phyloP scores from a whole-genome alignment of 2,888 invertebrate genomes.

The Eupithecia abbreviata region DNA sequence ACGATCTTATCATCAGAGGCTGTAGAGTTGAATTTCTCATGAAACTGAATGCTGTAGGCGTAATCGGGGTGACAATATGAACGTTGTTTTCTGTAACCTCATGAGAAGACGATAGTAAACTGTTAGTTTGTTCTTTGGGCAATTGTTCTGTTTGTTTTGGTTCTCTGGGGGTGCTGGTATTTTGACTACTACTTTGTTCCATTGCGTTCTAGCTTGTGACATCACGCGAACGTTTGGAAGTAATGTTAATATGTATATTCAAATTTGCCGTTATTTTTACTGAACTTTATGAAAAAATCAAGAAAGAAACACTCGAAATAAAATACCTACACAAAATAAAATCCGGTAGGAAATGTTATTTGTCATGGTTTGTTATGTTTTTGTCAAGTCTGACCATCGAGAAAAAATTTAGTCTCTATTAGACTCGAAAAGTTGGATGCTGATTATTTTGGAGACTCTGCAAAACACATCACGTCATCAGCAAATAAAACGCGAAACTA shows the following conservation, averaged over 20 bases:
- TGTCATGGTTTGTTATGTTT: no score
- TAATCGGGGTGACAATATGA: not conserved
- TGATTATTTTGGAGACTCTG: not conserved
- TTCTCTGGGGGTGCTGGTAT: slow-evolving; percentile 1
- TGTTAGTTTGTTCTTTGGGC: not conserved
- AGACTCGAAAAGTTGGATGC: not conserved
- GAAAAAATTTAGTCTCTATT: not conserved
- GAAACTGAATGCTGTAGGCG: not conserved
- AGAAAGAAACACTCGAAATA: not conserved
- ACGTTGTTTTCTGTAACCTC: not conserved
- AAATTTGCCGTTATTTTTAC: not conserved
- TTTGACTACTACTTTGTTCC: slow-evolving; percentile 6
- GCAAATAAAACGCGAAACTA: not conserved
- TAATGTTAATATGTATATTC: not conserved
- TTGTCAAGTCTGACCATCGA: not conserved
- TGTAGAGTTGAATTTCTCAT: slow-evolving; percentile 8
- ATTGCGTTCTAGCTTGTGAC: slow-evolving; percentile 1
- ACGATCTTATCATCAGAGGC: slow-evolving; percentile 49
- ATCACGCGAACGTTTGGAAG: not conserved
- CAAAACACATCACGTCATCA: not conserved
- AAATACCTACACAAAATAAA: not conserved
- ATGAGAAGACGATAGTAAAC: not conserved
- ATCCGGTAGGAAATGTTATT: not conserved
- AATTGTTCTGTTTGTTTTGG: slow-evolving; percentile 1
- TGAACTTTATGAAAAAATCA: not conserved